These are phyloP conservation scores for Andrena hattorfiana DNA, from an alignment of 2,888 invertebrate genomes.

Conservation along the genomic window DNA sequence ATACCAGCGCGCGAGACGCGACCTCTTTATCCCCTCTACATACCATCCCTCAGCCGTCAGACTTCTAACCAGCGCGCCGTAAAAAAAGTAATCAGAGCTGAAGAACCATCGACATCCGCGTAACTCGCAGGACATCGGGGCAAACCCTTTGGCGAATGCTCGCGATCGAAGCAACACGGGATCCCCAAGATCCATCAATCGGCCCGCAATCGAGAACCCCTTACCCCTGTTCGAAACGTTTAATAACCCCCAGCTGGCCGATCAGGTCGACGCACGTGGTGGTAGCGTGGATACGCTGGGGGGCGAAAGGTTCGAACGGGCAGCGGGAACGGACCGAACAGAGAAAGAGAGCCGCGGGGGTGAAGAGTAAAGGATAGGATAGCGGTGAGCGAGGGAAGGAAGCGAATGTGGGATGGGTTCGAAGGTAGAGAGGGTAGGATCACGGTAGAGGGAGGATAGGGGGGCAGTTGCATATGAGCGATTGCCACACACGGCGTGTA, in stretches of 20 bases:
- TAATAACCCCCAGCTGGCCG: slow-evolving; percentile 71
- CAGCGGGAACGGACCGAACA: slow-evolving; percentile 2
- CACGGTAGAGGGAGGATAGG: slow-evolving; percentile 42
- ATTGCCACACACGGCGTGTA: slow-evolving; percentile 82
- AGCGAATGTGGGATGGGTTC: slow-evolving; percentile 37
- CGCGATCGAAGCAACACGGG: slow-evolving; percentile 45
- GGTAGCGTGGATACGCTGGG: slow-evolving; percentile 59
- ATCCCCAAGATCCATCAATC: slow-evolving; percentile 66
- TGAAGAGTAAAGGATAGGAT: slow-evolving; percentile 34
- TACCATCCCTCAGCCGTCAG: not conserved
- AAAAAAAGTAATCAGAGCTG: not conserved
- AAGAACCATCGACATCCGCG: not conserved
- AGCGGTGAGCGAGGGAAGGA: slow-evolving; percentile 26
- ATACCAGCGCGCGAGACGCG: not conserved
- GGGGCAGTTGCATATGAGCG: slow-evolving; percentile 82
- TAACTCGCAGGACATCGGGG: slow-evolving; percentile 30
- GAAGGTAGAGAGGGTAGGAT: slow-evolving; percentile 43
- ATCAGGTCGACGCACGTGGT: slow-evolving; percentile 59
- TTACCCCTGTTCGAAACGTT: slow-evolving; percentile 67
- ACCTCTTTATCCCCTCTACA: not conserved
- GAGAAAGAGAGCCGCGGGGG: slow-evolving; percentile 14
- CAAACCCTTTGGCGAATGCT: slow-evolving; percentile 31
- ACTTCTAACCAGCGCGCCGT: not conserved
- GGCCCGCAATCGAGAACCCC: slow-evolving; percentile 59
- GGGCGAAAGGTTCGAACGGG: slow-evolving; percentile 46